phyloP scores from a whole-genome alignment of 2,888 invertebrate genomes.

The Caenorhabditis sp. region DNA sequence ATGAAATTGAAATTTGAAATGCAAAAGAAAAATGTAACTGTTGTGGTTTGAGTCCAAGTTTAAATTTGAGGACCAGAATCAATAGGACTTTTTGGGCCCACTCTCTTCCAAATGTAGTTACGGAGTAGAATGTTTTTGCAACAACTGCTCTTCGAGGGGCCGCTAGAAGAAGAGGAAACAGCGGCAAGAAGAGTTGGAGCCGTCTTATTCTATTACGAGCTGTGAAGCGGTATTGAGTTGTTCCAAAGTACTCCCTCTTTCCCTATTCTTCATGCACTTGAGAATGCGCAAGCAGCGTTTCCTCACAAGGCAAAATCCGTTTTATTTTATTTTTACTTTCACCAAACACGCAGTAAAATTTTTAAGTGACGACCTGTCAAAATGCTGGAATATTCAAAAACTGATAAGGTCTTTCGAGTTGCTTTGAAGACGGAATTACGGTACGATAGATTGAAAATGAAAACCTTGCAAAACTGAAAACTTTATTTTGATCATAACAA shows the following conservation, averaged over 20 bases:
- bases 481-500: conserved; percentile 32
- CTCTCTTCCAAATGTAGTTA: conserved; percentile 34
- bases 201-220: conserved; percentile 63
- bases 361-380: not conserved
- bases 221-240: conserved; percentile 62
- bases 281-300: conserved; percentile 25
- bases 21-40: conserved; percentile 23
- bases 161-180: not conserved
- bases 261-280: conserved; percentile 38
- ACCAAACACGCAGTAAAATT: not conserved
- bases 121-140: conserved; percentile 54
- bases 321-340: not conserved
- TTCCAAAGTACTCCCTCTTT: conserved; percentile 51
- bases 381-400: not conserved
- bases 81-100: conserved; percentile 9
- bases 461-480: conserved; percentile 1
- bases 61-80: not conserved
- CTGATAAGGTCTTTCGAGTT: no score
- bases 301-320: not conserved
- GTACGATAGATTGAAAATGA: not conserved
- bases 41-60: not conserved
- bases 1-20: conserved; percentile 52
- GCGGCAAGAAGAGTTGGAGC: conserved; percentile 45
- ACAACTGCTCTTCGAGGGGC: conserved; percentile 9
- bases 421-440: no score